Conservation (phyloP, 92 coral and sea anemone genomes). For the Zoanthus sociatus region DNA sequence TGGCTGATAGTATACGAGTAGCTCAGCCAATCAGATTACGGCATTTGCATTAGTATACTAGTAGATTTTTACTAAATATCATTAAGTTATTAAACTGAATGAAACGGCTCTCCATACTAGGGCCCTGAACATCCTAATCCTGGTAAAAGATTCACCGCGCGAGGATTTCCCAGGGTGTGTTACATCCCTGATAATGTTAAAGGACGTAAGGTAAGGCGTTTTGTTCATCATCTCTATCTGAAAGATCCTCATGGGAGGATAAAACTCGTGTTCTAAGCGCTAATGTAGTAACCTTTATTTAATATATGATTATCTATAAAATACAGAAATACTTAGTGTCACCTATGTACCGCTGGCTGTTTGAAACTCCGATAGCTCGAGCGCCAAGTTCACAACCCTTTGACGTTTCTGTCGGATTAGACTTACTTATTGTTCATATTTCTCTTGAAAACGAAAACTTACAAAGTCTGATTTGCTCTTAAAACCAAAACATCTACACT, state of each 20-base stretch:
- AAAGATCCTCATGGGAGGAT: neutral
- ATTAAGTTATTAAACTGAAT: neutral
- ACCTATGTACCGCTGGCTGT: neutral
- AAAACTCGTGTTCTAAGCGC: neutral
- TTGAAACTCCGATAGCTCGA: neutral
- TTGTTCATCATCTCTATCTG: neutral
- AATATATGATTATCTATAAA: too few species aligned
- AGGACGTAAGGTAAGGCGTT: conserved; percentile 77
- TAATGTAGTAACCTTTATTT: neutral
- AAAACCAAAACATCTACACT: neutral
- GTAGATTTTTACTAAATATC: too few species aligned
- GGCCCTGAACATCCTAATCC: conserved; percentile 91
- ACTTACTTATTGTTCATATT: neutral
- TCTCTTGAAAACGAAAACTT: neutral
- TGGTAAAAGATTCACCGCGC: conserved; percentile 68
- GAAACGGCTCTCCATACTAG: conserved; percentile 29
- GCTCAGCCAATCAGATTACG: too few species aligned
- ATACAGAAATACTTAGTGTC: neutral
- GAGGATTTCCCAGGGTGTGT: conserved; percentile 91
- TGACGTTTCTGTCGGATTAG: neutral
- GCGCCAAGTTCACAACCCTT: neutral
- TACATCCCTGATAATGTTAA: conserved; percentile 82
- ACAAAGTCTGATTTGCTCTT: neutral
- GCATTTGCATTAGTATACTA: too few species aligned
- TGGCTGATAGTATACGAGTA: too few species aligned